Evolutionary conservation across 2,113 vertebrate species (phyloP).

Genomic region (Scolopax mira): DNA sequence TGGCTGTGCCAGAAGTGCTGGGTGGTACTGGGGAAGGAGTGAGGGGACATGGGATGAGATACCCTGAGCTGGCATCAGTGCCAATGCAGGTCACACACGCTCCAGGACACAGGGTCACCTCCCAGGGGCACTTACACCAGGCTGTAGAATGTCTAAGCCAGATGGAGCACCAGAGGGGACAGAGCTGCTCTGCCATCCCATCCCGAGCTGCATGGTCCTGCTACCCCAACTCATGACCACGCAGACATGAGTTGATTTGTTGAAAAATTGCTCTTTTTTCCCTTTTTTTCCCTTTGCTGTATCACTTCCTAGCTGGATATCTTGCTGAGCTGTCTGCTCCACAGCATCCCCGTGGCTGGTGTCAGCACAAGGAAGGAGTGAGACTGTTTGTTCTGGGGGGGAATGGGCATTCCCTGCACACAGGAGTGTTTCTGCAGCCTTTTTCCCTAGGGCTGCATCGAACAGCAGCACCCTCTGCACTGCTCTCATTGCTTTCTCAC

Average conservation of each 20-base stretch:
- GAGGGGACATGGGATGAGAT: fast-evolving
- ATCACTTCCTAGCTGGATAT: background rate
- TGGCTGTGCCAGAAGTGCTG: background rate
- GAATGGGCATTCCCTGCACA: background rate
- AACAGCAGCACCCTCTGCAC: background rate
- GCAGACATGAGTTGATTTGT: background rate
- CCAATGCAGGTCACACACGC: background rate
- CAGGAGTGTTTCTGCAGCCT: background rate
- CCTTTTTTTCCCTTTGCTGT: background rate
- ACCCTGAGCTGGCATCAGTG: background rate
- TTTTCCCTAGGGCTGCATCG: background rate
- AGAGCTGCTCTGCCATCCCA: background rate
- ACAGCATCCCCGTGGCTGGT: background rate
- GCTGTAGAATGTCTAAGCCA: background rate
- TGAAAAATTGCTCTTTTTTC: background rate
- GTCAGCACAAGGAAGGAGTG: background rate
- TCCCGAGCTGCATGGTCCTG: background rate
- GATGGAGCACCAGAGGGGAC: fast-evolving
- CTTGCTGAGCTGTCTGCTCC: background rate
- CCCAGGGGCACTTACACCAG: background rate
- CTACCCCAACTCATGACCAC: background rate
- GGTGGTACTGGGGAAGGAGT: background rate
- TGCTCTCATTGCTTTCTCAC: background rate
- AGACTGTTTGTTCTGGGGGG: background rate
- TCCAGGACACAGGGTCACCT: background rate